A percentile compares a stretch with the other conserved stretches of the same genome.
phyloP scores from a whole-genome alignment of 2,888 invertebrate species.

The Stenichneumon culpator region DNA sequence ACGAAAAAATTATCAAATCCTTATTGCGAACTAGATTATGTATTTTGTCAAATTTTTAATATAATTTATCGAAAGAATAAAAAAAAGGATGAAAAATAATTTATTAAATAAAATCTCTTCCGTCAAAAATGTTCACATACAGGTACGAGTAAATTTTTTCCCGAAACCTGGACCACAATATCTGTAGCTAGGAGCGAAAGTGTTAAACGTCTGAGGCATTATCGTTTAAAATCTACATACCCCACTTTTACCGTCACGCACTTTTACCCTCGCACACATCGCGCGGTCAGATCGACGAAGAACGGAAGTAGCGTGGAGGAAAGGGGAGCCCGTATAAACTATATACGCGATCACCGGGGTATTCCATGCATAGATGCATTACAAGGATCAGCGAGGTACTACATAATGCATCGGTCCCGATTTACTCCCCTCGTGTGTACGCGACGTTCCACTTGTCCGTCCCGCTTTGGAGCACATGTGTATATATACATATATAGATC shows the following conservation, averaged over 20 bases:
- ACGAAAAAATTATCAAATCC: no score
- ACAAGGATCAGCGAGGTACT: slow-evolving; percentile 81
- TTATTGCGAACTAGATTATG: no score
- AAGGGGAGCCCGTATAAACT: slow-evolving; percentile 35
- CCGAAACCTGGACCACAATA: background rate
- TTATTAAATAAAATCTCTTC: no score
- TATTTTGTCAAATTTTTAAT: no score
- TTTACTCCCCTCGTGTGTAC: slow-evolving; percentile 70
- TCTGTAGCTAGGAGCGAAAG: background rate
- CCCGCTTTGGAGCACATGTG: slow-evolving; percentile 44
- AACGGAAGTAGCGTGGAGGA: slow-evolving; percentile 30
- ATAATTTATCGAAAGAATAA: no score
- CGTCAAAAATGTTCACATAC: no score
- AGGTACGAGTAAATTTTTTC: background rate
- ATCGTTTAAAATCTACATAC: background rate
- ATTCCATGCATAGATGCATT: slow-evolving; percentile 81
- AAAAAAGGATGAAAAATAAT: no score
- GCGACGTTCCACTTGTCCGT: slow-evolving; percentile 63
- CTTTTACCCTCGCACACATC: background rate
- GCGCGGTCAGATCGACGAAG: background rate
- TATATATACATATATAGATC: slow-evolving; percentile 42
- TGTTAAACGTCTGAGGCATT: background rate
- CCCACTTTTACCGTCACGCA: background rate
- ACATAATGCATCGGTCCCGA: slow-evolving; percentile 82
- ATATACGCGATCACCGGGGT: slow-evolving; percentile 56